These are phyloP conservation scores for Smittia aterrima DNA, from an alignment of 2,888 invertebrate species.

Conservation along the genomic window DNA sequence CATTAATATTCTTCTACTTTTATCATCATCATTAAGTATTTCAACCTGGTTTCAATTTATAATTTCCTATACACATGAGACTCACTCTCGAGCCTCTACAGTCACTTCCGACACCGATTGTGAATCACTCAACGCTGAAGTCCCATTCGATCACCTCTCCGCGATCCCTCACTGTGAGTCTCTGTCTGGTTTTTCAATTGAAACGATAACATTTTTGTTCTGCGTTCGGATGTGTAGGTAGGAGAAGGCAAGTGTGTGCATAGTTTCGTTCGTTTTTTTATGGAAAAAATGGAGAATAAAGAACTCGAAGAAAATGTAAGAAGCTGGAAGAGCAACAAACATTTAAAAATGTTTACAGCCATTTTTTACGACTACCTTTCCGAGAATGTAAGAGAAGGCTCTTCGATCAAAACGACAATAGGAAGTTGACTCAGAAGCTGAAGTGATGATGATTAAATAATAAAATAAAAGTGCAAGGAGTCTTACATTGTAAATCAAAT, in stretches of 20 bases:
- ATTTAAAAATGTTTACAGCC: constrained; percentile 35
- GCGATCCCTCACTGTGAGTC: constrained; percentile 35
- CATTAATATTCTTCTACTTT: constrained; percentile 28
- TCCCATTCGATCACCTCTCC: not conserved
- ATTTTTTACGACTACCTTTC: constrained; percentile 38
- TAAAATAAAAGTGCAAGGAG: not conserved
- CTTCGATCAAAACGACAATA: not conserved
- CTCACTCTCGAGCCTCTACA: constrained; percentile 11
- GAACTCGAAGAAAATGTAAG: constrained; percentile 19
- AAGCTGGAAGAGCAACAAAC: constrained; percentile 6
- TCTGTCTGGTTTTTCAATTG: constrained; percentile 41
- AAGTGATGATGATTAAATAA: not conserved
- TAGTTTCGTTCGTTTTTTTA: constrained; percentile 15
- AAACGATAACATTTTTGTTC: constrained; percentile 34
- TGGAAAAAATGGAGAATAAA: constrained; percentile 41
- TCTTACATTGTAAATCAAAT: constrained; percentile 55
- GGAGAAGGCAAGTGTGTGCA: not conserved
- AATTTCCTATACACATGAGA: constrained; percentile 34
- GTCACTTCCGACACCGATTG: not conserved
- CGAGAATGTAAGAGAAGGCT: not conserved
- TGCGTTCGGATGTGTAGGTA: constrained; percentile 35
- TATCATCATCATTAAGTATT: constrained; percentile 25
- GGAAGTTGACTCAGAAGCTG: not conserved
- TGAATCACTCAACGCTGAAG: not conserved
- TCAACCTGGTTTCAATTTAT: constrained; percentile 42